Evolutionary conservation across 2,113 vertebrate species (phyloP).

Genomic region (Embiotoca jacksoni): DNA sequence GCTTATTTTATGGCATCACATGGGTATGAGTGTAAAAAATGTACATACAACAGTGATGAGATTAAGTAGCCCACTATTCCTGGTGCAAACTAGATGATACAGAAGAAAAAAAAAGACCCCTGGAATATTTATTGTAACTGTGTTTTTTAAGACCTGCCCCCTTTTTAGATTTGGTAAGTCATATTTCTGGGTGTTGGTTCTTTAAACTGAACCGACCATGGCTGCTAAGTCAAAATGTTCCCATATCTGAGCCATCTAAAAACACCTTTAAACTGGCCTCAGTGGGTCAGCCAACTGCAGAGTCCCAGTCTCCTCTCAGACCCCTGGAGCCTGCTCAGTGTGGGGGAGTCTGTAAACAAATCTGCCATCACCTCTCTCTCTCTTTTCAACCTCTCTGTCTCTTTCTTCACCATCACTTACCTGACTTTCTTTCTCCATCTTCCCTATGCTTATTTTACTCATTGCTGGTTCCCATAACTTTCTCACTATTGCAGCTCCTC

Average conservation of each 20-base stretch:
- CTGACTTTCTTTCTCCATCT: neutral
- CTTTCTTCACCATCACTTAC: neutral
- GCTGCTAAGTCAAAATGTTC: neutral
- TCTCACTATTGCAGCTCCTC: neutral
- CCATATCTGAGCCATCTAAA: constrained; percentile 9
- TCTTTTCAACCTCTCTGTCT: constrained; percentile 10
- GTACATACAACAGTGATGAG: too few species aligned
- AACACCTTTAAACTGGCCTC: constrained; percentile 8
- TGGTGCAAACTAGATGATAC: too few species aligned
- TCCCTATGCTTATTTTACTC: neutral
- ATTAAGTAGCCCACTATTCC: too few species aligned
- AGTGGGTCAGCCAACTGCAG: constrained; percentile 25
- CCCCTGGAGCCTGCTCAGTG: constrained; percentile 76
- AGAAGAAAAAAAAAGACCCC: too few species aligned
- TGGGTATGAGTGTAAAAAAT: too few species aligned
- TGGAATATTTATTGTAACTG: too few species aligned
- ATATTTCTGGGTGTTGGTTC: neutral
- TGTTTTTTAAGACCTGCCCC: too few species aligned
- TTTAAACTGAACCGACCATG: neutral
- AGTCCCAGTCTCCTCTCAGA: constrained; percentile 70
- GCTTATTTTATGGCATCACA: too few species aligned
- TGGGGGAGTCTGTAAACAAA: constrained; percentile 66
- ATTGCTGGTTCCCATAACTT: neutral
- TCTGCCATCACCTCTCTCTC: constrained; percentile 44
- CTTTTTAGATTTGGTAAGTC: too few species aligned